Evolutionary conservation across 37 sponge, comb jelly and placozoan genomes (phyloP).

Genomic region (Petrosia ficiformis): DNA sequence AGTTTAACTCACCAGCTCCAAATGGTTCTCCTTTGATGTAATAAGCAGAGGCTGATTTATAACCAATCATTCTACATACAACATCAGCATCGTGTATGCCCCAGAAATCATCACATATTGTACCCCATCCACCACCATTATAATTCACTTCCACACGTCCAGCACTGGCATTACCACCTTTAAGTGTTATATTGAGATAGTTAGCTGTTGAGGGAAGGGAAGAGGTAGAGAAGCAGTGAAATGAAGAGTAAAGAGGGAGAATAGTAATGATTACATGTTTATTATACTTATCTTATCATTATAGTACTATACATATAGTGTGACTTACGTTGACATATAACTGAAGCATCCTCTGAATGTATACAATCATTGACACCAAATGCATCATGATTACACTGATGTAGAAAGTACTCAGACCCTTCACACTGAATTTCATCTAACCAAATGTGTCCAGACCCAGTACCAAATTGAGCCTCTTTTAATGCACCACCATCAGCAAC

Average conservation of each 20-base stretch:
- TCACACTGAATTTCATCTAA: slow-evolving; percentile 38
- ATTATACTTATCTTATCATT: too few species aligned
- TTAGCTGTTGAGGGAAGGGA: neutral
- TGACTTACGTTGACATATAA: slow-evolving; percentile 40
- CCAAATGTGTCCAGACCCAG: slow-evolving; percentile 66
- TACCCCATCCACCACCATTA: slow-evolving; percentile 60
- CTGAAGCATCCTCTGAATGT: slow-evolving; percentile 50
- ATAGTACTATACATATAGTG: too few species aligned
- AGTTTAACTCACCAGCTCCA: neutral
- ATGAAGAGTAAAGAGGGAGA: neutral
- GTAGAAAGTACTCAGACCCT: slow-evolving; percentile 8
- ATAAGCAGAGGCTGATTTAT: neutral
- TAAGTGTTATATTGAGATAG: slow-evolving; percentile 17
- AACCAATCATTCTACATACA: slow-evolving; percentile 48
- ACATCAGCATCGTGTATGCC: slow-evolving; percentile 45
- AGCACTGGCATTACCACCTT: neutral
- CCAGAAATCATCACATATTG: slow-evolving; percentile 66
- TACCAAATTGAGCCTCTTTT: slow-evolving; percentile 19
- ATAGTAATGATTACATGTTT: too few species aligned
- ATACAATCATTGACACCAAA: slow-evolving; percentile 27
- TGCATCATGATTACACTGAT: neutral
- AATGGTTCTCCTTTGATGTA: neutral
- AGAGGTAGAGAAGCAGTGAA: neutral
- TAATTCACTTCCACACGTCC: slow-evolving; percentile 66
- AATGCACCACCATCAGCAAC: neutral